Conservation (phyloP, 2,113 vertebrate species). For the Microcebus tavaratra region DNA sequence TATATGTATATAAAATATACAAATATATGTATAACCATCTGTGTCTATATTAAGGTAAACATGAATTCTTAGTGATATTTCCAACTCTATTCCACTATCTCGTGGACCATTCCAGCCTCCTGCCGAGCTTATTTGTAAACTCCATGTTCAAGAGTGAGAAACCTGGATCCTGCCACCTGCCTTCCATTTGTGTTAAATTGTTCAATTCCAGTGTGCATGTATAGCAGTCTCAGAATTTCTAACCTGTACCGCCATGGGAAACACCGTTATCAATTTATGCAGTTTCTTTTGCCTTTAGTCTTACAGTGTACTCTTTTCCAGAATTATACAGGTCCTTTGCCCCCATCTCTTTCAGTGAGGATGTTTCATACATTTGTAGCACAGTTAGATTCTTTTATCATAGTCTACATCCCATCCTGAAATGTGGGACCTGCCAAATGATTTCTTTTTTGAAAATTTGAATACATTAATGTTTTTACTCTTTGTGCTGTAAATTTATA, state of each 20-base stretch:
- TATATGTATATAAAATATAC: neutral
- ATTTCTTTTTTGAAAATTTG: neutral
- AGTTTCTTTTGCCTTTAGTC: neutral
- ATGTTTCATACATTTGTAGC: neutral
- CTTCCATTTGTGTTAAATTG: neutral
- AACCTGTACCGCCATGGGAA: neutral
- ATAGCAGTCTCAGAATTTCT: neutral
- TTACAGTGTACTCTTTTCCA: neutral
- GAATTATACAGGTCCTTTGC: neutral
- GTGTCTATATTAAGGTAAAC: neutral
- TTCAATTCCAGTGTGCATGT: neutral
- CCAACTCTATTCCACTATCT: neutral
- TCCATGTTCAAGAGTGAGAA: neutral
- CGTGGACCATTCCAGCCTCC: neutral
- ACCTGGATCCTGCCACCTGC: neutral
- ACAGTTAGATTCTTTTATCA: neutral
- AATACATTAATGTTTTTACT: neutral
- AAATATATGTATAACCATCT: neutral
- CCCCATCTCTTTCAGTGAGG: neutral
- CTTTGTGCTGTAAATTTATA: neutral
- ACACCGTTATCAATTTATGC: neutral
- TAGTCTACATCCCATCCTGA: neutral
- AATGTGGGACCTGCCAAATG: neutral
- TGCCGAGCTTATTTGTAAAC: neutral
- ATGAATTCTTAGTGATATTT: neutral